Percentiles rank a stretch among this genome's conserved stretches.
Evolutionary conservation across 2,113 vertebrate species (phyloP).

Genomic region (Mus pahari): DNA sequence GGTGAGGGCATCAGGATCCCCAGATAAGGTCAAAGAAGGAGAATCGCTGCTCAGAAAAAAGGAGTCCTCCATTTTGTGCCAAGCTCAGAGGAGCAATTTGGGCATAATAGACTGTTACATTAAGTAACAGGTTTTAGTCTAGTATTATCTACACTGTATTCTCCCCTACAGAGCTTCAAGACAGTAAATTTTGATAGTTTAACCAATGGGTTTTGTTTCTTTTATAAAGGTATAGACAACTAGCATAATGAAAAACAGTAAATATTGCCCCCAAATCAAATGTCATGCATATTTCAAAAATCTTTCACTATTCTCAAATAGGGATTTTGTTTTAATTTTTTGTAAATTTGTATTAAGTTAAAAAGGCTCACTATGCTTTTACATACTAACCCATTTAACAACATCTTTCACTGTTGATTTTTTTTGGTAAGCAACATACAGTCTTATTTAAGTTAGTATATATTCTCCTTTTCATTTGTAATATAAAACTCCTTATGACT

Average conservation of each 20-base stretch:
- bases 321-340: background rate
- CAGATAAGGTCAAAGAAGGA: no score
- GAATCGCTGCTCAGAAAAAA: no score
- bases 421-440: background rate
- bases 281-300: background rate
- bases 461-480: background rate
- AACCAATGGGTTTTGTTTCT: background rate
- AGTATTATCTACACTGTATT: background rate
- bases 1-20: no score
- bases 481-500: background rate
- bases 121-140: background rate
- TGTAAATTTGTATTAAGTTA: background rate
- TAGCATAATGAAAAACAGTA: background rate
- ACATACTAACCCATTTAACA: background rate
- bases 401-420: background rate
- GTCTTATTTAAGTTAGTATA: background rate
- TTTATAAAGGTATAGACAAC: background rate
- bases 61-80: no score
- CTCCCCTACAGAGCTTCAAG: background rate
- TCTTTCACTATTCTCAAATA: background rate
- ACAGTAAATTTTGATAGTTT: background rate
- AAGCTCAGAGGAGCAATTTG: no score
- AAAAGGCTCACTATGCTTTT: background rate
- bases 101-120: no score
- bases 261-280: background rate